Evolutionary conservation across 2,888 invertebrate species (phyloP).

Genomic region (Spisula solida): DNA sequence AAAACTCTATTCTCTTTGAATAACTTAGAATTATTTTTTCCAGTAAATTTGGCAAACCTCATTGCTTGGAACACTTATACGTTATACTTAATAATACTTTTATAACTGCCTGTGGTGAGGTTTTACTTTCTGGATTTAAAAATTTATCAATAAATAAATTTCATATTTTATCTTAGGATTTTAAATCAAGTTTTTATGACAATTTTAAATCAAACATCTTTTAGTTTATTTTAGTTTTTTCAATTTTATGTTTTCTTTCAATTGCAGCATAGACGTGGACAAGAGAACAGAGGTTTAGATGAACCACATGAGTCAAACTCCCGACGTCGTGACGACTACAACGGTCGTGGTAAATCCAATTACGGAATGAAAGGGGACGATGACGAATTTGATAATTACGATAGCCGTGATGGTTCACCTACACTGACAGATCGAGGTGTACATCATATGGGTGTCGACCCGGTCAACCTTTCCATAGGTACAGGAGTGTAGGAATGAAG

Average conservation of each 20-base stretch:
- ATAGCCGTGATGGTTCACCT: conserved; percentile 53
- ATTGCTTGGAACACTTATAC: no score
- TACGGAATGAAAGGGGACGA: conserved; percentile 41
- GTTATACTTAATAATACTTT: no score
- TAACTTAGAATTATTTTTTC: no score
- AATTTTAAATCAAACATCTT: no score
- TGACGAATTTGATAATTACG: conserved; percentile 52
- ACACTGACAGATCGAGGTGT: not conserved
- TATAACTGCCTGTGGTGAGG: no score
- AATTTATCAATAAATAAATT: no score
- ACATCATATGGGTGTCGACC: conserved; percentile 53
- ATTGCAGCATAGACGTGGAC: conserved; percentile 41
- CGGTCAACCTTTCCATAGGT: conserved; percentile 38
- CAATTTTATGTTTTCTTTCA: not conserved
- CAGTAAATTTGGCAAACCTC: no score
- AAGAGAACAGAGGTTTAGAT: conserved; percentile 64
- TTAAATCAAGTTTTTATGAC: no score
- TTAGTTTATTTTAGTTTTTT: no score
- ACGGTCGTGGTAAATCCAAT: conserved; percentile 35
- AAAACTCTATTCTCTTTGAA: no score
- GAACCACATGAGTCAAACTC: conserved; percentile 46
- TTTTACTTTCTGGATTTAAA: no score
- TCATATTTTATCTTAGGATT: no score
- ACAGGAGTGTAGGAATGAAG: conserved; percentile 54
- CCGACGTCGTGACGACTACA: conserved; percentile 24